phyloP scores from a whole-genome alignment of 2,888 invertebrate species.

The Arrhopalites spinosus region DNA sequence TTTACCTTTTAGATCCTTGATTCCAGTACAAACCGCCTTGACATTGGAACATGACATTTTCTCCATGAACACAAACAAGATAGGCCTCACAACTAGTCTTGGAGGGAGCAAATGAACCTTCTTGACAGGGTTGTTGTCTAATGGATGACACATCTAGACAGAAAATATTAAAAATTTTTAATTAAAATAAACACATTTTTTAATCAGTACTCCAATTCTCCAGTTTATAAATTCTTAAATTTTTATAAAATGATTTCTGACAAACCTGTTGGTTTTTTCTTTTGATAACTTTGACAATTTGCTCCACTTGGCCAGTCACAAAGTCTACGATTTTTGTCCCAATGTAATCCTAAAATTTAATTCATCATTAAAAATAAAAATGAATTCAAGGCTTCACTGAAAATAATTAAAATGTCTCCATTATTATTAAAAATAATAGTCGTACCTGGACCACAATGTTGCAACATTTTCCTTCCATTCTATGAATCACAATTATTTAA shows the following conservation, averaged over 20 bases:
- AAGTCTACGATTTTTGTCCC: slow-evolving; percentile 69
- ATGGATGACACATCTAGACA: not conserved
- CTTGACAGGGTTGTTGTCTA: slow-evolving; percentile 64
- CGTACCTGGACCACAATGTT: slow-evolving; percentile 71
- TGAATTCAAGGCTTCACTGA: too few relatives aligned
- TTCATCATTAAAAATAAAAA: too few relatives aligned
- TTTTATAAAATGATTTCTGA: too few relatives aligned
- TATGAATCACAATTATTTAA: too few relatives aligned
- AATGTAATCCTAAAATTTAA: slow-evolving; percentile 78
- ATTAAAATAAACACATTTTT: too few relatives aligned
- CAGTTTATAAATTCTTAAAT: too few relatives aligned
- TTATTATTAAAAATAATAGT: too few relatives aligned
- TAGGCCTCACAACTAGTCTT: slow-evolving; percentile 76
- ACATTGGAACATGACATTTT: slow-evolving; percentile 73
- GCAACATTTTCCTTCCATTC: slow-evolving; percentile 66
- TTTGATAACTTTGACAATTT: slow-evolving; percentile 39
- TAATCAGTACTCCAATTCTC: too few relatives aligned
- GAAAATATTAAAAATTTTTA: too few relatives aligned
- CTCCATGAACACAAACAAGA: slow-evolving; percentile 78
- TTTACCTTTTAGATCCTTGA: slow-evolving; percentile 59
- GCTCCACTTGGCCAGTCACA: slow-evolving; percentile 73
- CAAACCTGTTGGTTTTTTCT: not conserved
- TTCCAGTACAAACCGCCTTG: slow-evolving; percentile 76
- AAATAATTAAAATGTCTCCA: too few relatives aligned
- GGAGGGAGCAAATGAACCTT: slow-evolving; percentile 69